These are phyloP conservation scores for Myotis vivesi DNA, from an alignment of 2,797 vertebrate genomes.

Conservation along the genomic window DNA sequence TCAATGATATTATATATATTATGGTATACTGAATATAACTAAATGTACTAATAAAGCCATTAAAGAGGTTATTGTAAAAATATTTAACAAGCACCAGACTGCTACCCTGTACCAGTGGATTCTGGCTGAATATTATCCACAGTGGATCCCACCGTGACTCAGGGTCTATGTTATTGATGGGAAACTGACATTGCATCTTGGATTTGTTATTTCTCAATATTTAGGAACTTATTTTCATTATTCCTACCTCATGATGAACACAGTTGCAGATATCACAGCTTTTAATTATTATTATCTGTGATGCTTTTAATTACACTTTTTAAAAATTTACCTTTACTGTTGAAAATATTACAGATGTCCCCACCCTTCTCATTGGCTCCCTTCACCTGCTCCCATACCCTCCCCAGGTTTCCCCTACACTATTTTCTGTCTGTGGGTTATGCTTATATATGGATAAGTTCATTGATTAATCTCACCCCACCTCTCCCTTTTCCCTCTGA, in stretches of 20 bases:
- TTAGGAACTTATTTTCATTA: not conserved
- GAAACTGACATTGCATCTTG: not conserved
- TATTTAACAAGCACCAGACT: not conserved
- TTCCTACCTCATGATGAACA: not conserved
- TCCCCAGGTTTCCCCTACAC: too few species aligned
- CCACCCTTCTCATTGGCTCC: too few species aligned
- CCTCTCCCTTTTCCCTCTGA: too few species aligned
- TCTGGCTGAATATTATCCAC: not conserved
- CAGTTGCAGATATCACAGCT: not conserved
- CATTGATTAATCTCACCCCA: too few species aligned
- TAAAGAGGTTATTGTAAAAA: not conserved
- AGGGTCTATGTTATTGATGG: not conserved
- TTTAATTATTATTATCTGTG: not conserved
- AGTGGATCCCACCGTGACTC: not conserved
- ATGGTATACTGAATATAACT: not conserved
- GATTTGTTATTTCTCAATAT: not conserved
- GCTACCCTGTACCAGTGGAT: not conserved
- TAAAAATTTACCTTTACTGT: too few species aligned
- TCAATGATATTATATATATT: not conserved
- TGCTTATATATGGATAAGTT: too few species aligned
- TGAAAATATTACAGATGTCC: too few species aligned
- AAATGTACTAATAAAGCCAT: not conserved
- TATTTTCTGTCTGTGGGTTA: too few species aligned
- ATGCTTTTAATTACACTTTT: not conserved
- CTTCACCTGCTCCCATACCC: too few species aligned